phyloP scores from a whole-genome alignment of 2,797 vertebrate genomes.

The Acrocephalus scirpaceus region DNA sequence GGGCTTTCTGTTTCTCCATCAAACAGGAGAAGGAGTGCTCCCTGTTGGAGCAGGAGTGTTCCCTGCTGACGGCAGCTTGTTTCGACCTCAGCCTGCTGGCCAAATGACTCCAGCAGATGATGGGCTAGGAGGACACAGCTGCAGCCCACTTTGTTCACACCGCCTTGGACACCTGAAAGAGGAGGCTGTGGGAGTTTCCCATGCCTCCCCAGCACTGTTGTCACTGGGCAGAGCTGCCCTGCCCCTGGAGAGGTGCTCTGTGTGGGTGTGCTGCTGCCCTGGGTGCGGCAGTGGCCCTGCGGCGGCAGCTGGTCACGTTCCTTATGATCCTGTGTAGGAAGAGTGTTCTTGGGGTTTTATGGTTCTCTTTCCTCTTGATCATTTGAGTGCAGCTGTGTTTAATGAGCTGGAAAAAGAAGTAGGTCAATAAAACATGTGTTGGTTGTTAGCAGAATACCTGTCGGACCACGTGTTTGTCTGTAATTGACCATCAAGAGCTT shows the following conservation, averaged over 20 bases:
- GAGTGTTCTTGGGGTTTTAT: conserved; percentile 35
- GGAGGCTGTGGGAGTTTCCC: background rate
- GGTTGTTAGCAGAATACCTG: conserved; percentile 54
- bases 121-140: fast-evolving
- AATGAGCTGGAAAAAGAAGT: conserved; percentile 66
- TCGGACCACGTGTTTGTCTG: conserved; percentile 34
- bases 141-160: background rate
- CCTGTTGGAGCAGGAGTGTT: background rate
- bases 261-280: background rate
- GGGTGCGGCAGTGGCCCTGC: background rate
- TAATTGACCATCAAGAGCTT: conserved; percentile 60
- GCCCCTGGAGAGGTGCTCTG: background rate
- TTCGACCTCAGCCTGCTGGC: background rate
- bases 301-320: background rate
- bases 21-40: background rate
- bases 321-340: background rate
- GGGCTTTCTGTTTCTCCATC: background rate
- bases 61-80: background rate
- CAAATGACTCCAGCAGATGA: background rate
- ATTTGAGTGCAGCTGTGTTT: conserved; percentile 66
- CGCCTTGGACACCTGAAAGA: fast-evolving
- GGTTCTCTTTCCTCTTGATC: conserved; percentile 55
- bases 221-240: background rate
- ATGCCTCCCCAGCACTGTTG: fast-evolving
- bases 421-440: conserved; percentile 69